These are phyloP conservation scores for Tinamus major DNA, from an alignment of 2,797 vertebrate species.

Conservation along the genomic window DNA sequence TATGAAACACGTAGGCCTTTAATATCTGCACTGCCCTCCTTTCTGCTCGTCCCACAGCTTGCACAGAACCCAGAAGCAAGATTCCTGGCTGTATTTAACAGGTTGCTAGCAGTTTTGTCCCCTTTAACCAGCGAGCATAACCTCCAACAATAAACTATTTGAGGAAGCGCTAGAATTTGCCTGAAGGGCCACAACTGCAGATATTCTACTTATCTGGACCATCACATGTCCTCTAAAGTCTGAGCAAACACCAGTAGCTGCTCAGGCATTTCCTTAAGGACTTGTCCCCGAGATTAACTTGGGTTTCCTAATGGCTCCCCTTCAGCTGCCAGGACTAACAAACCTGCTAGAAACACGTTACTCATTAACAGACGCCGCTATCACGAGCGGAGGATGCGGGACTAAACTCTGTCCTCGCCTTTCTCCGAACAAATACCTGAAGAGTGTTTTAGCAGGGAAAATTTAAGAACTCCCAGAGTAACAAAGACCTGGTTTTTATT, in stretches of 20 bases:
- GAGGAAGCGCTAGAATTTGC: neutral
- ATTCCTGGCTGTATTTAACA: fast-evolving
- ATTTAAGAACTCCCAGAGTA: conserved; percentile 35
- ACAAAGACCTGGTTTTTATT: conserved; percentile 37
- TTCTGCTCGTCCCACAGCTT: neutral
- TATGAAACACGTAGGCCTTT: fast-evolving
- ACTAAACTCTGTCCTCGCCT: neutral
- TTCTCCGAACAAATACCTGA: conserved; percentile 9
- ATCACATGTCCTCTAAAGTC: fast-evolving
- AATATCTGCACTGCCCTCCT: neutral
- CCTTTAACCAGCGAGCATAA: neutral
- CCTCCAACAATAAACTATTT: fast-evolving
- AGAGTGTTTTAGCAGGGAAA: neutral
- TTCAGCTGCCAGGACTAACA: neutral
- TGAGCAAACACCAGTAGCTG: neutral
- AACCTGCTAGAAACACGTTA: neutral
- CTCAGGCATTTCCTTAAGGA: neutral
- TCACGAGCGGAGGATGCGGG: neutral
- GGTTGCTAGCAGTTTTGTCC: neutral
- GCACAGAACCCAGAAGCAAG: neutral
- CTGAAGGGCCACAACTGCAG: fast-evolving
- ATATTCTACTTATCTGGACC: fast-evolving
- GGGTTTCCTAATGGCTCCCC: neutral
- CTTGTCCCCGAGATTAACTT: neutral
- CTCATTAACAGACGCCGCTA: neutral